phyloP scores from a whole-genome alignment of 2,888 invertebrate species.

The Mesorhabditis sp. region DNA sequence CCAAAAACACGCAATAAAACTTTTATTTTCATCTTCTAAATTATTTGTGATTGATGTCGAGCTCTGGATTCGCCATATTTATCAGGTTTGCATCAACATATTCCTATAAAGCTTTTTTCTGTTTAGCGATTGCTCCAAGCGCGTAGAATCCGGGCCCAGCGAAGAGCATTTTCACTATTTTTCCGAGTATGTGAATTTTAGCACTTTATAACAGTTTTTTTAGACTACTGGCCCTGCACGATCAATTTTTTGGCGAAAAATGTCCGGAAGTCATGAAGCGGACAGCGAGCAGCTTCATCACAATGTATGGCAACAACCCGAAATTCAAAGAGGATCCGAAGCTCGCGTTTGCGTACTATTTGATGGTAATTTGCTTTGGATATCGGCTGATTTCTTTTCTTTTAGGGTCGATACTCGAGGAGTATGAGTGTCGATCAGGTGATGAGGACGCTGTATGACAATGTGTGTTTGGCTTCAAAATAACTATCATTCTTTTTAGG shows the following conservation, averaged over 20 bases:
- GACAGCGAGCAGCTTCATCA: neutral
- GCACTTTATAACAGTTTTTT: neutral
- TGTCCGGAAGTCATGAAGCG: neutral
- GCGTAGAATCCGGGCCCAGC: neutral
- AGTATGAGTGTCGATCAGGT: neutral
- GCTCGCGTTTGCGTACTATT: neutral
- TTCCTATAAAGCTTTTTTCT: neutral
- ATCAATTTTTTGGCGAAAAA: neutral
- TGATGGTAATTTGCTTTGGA: neutral
- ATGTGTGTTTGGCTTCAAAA: neutral
- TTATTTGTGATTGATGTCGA: no score
- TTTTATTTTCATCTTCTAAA: no score
- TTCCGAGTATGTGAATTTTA: neutral
- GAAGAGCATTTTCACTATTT: slow-evolving; percentile 4
- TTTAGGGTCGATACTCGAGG: slow-evolving; percentile 4
- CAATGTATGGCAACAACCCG: slow-evolving; percentile 2
- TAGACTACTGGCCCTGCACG: slow-evolving; percentile 2
- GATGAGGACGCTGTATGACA: slow-evolving; percentile 3
- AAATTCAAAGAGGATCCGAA: neutral
- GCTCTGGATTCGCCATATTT: no score
- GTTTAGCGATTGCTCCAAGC: slow-evolving; percentile 1
- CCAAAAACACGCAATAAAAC: no score
- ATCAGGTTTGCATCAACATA: neutral
- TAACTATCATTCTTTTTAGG: neutral
- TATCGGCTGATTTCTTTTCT: neutral